Base-by-base conservation (phyloP, 1,140 invertebrate genomes). In the Diprion similis region DNA sequence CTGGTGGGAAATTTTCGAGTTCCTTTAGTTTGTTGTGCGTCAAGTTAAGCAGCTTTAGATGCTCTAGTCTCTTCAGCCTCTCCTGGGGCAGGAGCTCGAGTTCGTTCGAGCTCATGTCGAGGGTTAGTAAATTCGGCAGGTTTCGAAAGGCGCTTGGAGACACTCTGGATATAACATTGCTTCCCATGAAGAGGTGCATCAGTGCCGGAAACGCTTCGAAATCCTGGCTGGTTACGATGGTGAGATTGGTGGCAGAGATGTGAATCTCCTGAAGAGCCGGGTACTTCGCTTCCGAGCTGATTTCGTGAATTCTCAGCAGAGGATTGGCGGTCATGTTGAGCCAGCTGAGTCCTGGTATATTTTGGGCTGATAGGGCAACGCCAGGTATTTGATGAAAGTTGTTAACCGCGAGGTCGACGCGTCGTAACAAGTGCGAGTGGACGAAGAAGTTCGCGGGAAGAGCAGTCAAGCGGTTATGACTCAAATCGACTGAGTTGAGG, bases 81-180 rank as follows among this genome's bases (percentile, higher is more conserved):
- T 96, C 95, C 84, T 93, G 91, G 4, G 94, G 94, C 76, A 96
- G 82, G 74, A 94, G 89, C 85, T 95, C 94, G 76, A 96, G 85
- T 80, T 94, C 92, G 83, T 96, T 96, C 67, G 91, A 85, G 73
- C 93, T 93, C 46, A 96, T 86, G 84, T 96, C 94, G 10, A 96
- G 87, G 1, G 90, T 90, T 17, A 92, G 85, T 66, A 96, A 88
- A 80, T 91, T 91, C 15, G 90, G 89, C 18, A 96, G 85, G 69
- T 90, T 90, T 47, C 90, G 89, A 83, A 96, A 96, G 64, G 94
- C 93, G 6, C 94, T 93, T 0, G 95, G 94, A 1, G 94, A 95
- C 75, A 96, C 90, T 73, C 93, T 89, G 10, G 90, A 91, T 46
- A 96, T 93, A 70, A 90, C 88, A 82, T 95, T 95, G 73, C 91